These are phyloP conservation scores for Astur gentilis DNA, from an alignment of 2,113 vertebrate species.

Conservation along the genomic window DNA sequence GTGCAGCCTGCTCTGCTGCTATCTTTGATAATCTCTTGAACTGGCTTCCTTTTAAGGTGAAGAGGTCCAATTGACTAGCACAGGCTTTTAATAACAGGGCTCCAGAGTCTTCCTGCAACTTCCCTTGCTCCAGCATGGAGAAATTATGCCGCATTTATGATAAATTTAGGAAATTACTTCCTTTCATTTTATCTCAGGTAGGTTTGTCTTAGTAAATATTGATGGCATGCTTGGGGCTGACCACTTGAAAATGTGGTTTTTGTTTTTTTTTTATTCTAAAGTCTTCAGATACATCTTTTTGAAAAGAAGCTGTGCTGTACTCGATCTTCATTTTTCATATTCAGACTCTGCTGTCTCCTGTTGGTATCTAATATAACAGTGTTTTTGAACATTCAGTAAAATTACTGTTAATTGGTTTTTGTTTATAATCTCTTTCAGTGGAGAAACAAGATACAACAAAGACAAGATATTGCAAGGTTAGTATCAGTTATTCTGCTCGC, in stretches of 20 bases:
- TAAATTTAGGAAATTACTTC: background rate
- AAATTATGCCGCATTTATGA: background rate
- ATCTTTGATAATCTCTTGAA: background rate
- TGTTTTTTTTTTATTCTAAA: background rate
- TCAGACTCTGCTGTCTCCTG: background rate
- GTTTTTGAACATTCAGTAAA: background rate
- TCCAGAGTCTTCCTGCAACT: background rate
- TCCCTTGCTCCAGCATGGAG: background rate
- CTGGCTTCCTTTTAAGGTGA: background rate
- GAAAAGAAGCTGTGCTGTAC: background rate
- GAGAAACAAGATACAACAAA: slow-evolving; percentile 92
- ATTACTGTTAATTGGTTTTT: background rate
- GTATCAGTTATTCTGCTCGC: background rate
- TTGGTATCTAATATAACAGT: background rate
- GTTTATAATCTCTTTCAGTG: slow-evolving; percentile 73
- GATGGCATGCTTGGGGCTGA: background rate
- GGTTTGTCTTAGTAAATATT: background rate
- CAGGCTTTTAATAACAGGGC: background rate
- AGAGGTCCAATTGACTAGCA: background rate
- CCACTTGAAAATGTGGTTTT: background rate
- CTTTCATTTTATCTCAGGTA: background rate
- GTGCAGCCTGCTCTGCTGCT: background rate
- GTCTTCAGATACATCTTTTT: background rate
- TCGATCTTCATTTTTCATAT: background rate
- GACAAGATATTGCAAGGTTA: slow-evolving; percentile 93